Base-by-base conservation (phyloP, 1,140 invertebrate genomes). In the Tetraneura akinire region DNA sequence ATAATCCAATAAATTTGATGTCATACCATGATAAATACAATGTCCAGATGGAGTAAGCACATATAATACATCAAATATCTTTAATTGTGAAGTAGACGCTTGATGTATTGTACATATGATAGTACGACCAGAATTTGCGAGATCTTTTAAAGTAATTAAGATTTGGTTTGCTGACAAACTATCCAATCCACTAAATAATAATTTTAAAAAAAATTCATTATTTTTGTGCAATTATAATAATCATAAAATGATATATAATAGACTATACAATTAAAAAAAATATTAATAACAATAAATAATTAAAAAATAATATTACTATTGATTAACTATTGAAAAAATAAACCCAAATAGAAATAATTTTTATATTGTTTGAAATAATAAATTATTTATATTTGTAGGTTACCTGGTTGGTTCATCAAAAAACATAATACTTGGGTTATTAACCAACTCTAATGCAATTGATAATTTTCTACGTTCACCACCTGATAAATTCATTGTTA, bases 41-140 rank as follows among this genome's bases (percentile, higher is more conserved):
- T 92, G 90, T 0, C 97, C 97, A 64, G 90, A 89, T 6, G 74
- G 74, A 0, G 94, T 90, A 5, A 98, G 87, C n/a, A 95, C 91
- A 85, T 98, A 98, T 1, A 98, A 87, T 83, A 94, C 90, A 85
- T 98, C 96, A 85, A 98, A 98, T 90, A 96, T 97, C 86, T 98
- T 95, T 84, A 98, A 97, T 13, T 97, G 88, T 82, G 96, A 88
- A 3, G 96, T 96, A 83, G 93, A 96, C 0, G 97, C 96, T 85
- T 98, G 97, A 86, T 99, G 97, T 83, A 99, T 98, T 5, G 96
- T 98, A 83, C 95, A 96, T 70, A 98, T 91, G 49, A 99, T 92
- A 0, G 95, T 97, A 45, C 95, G 88, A 8, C 95, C 95, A 84
- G 96, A 94, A 42, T 90, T 86, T 0, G 96, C 94, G 62, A 98